Evolutionary conservation across 2,113 vertebrate species (phyloP).

Genomic region (Phrynocephalus versicolor): DNA sequence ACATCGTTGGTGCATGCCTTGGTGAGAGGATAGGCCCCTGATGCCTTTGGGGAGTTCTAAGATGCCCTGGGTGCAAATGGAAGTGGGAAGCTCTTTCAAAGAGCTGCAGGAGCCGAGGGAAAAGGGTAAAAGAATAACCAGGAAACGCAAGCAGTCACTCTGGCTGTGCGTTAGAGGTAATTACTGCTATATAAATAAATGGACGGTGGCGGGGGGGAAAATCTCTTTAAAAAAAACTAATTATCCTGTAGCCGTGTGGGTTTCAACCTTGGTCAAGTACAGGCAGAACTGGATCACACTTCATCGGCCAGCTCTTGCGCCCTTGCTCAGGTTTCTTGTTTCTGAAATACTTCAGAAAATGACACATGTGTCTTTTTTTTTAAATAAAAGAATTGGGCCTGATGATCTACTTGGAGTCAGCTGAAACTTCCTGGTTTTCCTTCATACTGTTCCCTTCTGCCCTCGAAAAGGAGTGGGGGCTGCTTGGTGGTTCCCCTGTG

Average conservation of each 20-base stretch:
- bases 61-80: constrained; percentile 57
- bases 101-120: constrained; percentile 59
- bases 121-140: constrained; percentile 57
- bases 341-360: neutral
- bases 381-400: neutral
- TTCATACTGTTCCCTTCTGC: neutral
- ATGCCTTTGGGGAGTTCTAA: neutral
- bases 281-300: constrained; percentile 65
- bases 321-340: fast-evolving
- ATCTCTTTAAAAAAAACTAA: constrained; percentile 73
- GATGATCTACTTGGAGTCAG: neutral
- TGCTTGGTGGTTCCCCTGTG: no score
- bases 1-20: no score
- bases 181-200: constrained; percentile 77
- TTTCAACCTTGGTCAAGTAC: constrained; percentile 77
- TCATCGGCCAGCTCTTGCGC: constrained; percentile 31
- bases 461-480: no score
- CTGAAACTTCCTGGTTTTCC: no score
- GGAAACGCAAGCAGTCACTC: constrained; percentile 67
- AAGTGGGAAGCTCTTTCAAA: constrained; percentile 62
- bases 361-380: neutral
- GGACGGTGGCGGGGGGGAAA: constrained; percentile 62
- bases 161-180: constrained; percentile 69
- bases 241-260: constrained; percentile 66
- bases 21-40: no score